A percentile compares a stretch with the other conserved stretches of the same genome.
Conservation (phyloP, 2,888 invertebrate species). For the Congeria kusceri region DNA sequence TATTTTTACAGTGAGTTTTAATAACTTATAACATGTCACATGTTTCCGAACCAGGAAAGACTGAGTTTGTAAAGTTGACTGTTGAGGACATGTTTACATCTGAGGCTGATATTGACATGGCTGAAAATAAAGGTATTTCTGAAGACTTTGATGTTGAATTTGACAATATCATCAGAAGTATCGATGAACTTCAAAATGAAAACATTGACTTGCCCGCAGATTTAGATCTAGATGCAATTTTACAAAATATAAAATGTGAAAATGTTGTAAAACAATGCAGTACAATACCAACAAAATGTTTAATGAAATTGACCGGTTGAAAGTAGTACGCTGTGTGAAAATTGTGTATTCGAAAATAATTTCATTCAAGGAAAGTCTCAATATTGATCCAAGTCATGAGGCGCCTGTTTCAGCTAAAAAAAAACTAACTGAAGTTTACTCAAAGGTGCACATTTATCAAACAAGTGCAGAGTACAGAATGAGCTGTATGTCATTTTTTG, state of each 20-base stretch:
- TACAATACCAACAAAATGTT: constrained; percentile 25
- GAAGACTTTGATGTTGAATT: too few relatives aligned
- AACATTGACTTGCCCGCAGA: constrained; percentile 17
- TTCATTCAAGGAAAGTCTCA: constrained; percentile 3
- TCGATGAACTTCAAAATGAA: constrained; percentile 11
- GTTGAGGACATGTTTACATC: background rate
- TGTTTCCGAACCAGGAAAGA: too few relatives aligned
- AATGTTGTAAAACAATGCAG: constrained; percentile 25
- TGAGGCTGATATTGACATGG: constrained; percentile 16
- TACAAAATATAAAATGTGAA: constrained; percentile 19
- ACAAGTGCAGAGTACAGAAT: constrained; percentile 24
- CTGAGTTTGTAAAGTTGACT: too few relatives aligned
- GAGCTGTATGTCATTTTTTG: constrained; percentile 30
- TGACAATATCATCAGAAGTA: constrained; percentile 21
- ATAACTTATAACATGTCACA: too few relatives aligned
- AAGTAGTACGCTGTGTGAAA: constrained; percentile 22
- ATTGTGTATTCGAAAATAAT: constrained; percentile 24
- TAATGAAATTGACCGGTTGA: constrained; percentile 6
- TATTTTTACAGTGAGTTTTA: too few relatives aligned
- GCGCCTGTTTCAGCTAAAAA: background rate
- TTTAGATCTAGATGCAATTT: constrained; percentile 16
- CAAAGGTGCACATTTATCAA: constrained; percentile 26
- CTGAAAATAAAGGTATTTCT: constrained; percentile 23
- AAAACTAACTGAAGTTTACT: constrained; percentile 25
- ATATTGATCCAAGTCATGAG: too few relatives aligned